Evolutionary conservation across 1,140 invertebrate species (phyloP).

Genomic region (Drosophila pruinosa): DNA sequence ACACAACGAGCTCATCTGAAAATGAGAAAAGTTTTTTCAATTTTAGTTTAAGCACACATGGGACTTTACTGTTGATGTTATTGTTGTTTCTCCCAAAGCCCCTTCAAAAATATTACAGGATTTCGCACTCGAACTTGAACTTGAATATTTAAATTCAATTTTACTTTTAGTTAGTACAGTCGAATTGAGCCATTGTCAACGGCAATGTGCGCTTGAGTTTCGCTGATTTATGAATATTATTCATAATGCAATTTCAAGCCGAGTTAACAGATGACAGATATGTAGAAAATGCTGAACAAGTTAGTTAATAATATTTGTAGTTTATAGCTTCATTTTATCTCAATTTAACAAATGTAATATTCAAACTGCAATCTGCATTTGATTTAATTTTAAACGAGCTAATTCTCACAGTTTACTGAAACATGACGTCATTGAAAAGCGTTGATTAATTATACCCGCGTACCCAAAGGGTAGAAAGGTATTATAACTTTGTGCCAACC

Average conservation of each 20-base stretch:
- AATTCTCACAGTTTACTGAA: neutral
- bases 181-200: neutral
- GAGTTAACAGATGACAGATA: neutral
- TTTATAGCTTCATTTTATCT: neutral
- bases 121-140: neutral
- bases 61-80: neutral
- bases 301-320: slow-evolving; percentile 5
- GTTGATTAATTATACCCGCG: slow-evolving; percentile 14
- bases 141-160: neutral
- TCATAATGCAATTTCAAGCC: slow-evolving; percentile 11
- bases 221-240: slow-evolving; percentile 19
- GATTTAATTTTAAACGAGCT: neutral
- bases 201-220: neutral
- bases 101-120: neutral
- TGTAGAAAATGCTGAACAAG: slow-evolving; percentile 15
- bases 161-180: neutral
- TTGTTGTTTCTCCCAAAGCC: slow-evolving; percentile 1
- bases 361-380: neutral
- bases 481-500: too few relatives aligned
- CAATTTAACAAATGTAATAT: neutral
- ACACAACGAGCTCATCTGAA: slow-evolving; percentile 66
- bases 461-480: too few relatives aligned
- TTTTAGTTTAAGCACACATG: slow-evolving; percentile 13
- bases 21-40: slow-evolving; percentile 60
- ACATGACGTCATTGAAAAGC: slow-evolving; percentile 1